These are phyloP conservation scores for Argyra leucocephala DNA, from an alignment of 2,888 invertebrate species.

Conservation along the genomic window DNA sequence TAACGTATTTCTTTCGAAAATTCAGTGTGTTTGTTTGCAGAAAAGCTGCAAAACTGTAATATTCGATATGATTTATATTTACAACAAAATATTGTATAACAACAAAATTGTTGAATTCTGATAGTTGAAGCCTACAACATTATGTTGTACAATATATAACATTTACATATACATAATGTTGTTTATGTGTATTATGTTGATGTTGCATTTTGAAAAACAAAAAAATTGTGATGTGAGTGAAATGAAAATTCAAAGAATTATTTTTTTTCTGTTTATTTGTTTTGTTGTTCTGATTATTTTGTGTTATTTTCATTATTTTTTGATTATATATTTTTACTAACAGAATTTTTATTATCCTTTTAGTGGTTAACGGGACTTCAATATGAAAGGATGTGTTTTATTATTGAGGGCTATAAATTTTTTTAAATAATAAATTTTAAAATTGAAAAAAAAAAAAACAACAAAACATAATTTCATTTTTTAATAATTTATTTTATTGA, in stretches of 20 bases:
- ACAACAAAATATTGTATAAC: too few relatives aligned
- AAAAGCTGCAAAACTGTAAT: too few relatives aligned
- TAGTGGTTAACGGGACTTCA: constrained; percentile 3
- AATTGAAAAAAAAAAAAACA: neutral
- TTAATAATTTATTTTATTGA: too few relatives aligned
- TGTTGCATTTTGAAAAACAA: neutral
- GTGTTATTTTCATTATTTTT: neutral
- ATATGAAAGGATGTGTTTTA: constrained; percentile 6
- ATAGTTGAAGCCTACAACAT: neutral
- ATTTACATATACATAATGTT: neutral
- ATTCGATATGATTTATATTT: too few relatives aligned
- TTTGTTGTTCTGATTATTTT: neutral
- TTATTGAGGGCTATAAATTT: neutral
- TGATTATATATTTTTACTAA: neutral
- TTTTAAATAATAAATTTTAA: neutral
- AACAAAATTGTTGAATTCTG: too few relatives aligned
- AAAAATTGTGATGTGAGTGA: too few relatives aligned
- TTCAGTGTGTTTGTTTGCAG: too few relatives aligned
- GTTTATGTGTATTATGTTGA: neutral
- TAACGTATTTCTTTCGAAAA: too few relatives aligned
- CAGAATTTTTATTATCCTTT: constrained; percentile 4
- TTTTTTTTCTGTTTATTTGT: neutral
- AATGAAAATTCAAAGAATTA: too few relatives aligned
- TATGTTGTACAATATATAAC: too few relatives aligned
- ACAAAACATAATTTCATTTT: too few relatives aligned